Conservation (phyloP, 1,140 invertebrate genomes). For the Drosophila teissieri region DNA sequence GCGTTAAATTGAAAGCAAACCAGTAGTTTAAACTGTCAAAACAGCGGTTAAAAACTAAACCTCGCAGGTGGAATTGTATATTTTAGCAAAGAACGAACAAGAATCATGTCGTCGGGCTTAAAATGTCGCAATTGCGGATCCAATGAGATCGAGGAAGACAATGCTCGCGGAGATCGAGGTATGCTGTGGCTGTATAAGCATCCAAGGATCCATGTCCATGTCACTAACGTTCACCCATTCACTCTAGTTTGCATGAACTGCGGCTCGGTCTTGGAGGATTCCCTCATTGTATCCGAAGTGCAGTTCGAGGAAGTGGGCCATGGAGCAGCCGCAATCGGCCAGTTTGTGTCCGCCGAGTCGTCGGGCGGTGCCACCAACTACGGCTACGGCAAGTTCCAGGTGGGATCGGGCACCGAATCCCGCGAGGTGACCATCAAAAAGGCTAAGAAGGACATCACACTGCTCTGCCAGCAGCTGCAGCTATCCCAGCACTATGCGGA, state of each 20-base stretch:
- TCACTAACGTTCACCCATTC: too few species aligned
- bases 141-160: slow-evolving; percentile 97
- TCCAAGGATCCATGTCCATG: too few species aligned
- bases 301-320: slow-evolving; percentile 97
- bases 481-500: slow-evolving; percentile 96
- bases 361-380: slow-evolving; percentile 92
- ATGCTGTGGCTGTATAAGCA: background rate
- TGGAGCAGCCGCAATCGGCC: slow-evolving; percentile 94
- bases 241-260: slow-evolving; percentile 94
- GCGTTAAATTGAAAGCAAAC: slow-evolving; percentile 8
- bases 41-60: background rate
- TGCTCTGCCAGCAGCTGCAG: slow-evolving; percentile 91
- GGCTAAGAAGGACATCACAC: slow-evolving; percentile 92
- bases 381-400: slow-evolving; percentile 90
- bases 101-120: slow-evolving; percentile 73
- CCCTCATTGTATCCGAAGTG: slow-evolving; percentile 97
- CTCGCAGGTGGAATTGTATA: too few species aligned
- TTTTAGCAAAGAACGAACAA: background rate
- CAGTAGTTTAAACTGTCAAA: background rate
- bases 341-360: slow-evolving; percentile 96
- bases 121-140: slow-evolving; percentile 97
- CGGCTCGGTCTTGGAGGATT: slow-evolving; percentile 97
- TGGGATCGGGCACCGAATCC: slow-evolving; percentile 93
- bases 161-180: slow-evolving; percentile 92
- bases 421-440: slow-evolving; percentile 95